phyloP scores from a whole-genome alignment of 2,797 vertebrate genomes.

The Megaceryle alcyon region DNA sequence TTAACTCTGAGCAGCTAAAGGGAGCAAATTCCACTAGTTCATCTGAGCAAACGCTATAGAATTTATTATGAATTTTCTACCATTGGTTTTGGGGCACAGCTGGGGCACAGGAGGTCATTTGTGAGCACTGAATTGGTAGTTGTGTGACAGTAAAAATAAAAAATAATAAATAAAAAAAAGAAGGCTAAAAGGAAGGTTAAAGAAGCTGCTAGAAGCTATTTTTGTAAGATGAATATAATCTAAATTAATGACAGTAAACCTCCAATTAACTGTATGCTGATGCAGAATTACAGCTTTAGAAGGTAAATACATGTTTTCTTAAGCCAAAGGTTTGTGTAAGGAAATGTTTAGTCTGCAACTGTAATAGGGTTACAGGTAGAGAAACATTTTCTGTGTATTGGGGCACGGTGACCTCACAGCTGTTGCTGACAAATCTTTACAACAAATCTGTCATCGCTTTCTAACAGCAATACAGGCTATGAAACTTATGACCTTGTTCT shows the following conservation, averaged over 20 bases:
- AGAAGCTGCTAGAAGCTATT: constrained; percentile 51
- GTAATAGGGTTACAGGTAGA: background rate
- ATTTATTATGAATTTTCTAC: constrained; percentile 30
- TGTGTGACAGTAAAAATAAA: constrained; percentile 22
- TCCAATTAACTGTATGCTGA: constrained; percentile 42
- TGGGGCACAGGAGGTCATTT: constrained; percentile 16
- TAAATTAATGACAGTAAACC: constrained; percentile 59
- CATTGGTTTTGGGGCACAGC: background rate
- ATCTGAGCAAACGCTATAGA: background rate
- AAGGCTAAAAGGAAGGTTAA: constrained; percentile 40
- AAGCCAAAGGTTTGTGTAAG: background rate
- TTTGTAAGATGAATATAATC: constrained; percentile 1
- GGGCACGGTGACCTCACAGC: background rate
- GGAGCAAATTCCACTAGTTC: constrained; percentile 5
- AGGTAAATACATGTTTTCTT: constrained; percentile 36
- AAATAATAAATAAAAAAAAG: background rate
- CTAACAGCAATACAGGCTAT: background rate
- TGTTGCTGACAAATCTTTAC: background rate
- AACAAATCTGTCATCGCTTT: background rate
- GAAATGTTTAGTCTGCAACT: background rate
- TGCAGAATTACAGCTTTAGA: constrained; percentile 18
- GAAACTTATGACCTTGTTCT: background rate
- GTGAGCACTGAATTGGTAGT: constrained; percentile 49
- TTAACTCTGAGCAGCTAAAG: background rate
- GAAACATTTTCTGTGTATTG: background rate